phyloP scores from a whole-genome alignment of 2,888 invertebrate genomes.

The Crioceris asparagi region DNA sequence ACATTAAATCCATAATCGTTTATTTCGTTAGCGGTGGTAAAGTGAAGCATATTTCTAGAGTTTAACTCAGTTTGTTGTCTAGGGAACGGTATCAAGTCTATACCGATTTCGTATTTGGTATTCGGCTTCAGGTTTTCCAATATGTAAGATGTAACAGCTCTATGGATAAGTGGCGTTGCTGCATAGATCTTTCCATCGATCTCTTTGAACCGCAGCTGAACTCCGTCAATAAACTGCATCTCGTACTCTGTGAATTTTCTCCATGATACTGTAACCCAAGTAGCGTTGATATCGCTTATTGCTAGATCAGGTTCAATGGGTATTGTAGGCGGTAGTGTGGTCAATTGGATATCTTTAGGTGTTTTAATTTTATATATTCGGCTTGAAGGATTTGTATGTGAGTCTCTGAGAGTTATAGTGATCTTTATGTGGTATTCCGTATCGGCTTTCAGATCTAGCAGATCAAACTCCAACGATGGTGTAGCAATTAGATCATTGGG shows the following conservation, averaged over 20 bases:
- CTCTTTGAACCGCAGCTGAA: slow-evolving; percentile 77
- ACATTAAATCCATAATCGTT: slow-evolving; percentile 79
- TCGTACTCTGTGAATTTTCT: slow-evolving; percentile 71
- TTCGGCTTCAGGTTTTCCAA: slow-evolving; percentile 69
- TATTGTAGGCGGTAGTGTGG: slow-evolving; percentile 49
- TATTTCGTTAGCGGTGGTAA: slow-evolving; percentile 59
- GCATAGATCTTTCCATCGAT: slow-evolving; percentile 72
- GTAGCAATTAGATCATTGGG: slow-evolving; percentile 78
- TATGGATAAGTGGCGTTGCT: slow-evolving; percentile 75
- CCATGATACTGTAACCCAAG: slow-evolving; percentile 71
- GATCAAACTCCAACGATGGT: slow-evolving; percentile 73
- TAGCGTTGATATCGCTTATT: slow-evolving; percentile 65
- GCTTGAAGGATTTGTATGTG: slow-evolving; percentile 69
- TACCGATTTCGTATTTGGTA: slow-evolving; percentile 70
- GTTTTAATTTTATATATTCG: slow-evolving; percentile 66
- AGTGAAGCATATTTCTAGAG: slow-evolving; percentile 58
- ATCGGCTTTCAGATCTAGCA: slow-evolving; percentile 64
- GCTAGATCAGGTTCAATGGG: slow-evolving; percentile 62
- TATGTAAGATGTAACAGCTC: slow-evolving; percentile 65
- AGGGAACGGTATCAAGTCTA: slow-evolving; percentile 71
- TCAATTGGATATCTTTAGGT: slow-evolving; percentile 41
- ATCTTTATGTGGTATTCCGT: slow-evolving; percentile 77
- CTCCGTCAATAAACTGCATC: slow-evolving; percentile 74
- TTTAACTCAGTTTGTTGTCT: slow-evolving; percentile 62
- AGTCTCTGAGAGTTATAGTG: slow-evolving; percentile 63